Conservation (phyloP, 2,113 vertebrate genomes). For the Grammomys surdaster region DNA sequence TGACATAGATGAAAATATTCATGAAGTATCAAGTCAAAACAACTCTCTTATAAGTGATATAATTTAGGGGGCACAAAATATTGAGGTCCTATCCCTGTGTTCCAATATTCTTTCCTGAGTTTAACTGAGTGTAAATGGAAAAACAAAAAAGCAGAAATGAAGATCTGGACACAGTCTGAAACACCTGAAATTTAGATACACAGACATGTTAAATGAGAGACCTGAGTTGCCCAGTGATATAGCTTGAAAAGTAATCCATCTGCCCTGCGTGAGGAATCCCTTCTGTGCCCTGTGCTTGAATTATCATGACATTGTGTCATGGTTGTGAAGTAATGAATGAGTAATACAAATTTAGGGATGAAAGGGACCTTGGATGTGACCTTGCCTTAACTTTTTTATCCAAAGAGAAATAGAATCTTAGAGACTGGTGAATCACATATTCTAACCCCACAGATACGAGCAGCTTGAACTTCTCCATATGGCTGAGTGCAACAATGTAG, state of each 20-base stretch:
- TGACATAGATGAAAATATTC: background rate
- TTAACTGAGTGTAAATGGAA: background rate
- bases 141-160: background rate
- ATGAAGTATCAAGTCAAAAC: background rate
- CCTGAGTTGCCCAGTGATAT: background rate
- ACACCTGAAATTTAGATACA: background rate
- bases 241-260: background rate
- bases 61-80: background rate
- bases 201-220: background rate
- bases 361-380: background rate
- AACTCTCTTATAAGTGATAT: background rate
- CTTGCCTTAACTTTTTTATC: background rate
- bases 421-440: background rate
- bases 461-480: background rate
- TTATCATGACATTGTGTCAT: background rate
- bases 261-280: background rate
- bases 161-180: background rate
- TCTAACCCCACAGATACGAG: background rate
- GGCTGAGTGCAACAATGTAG: background rate
- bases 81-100: background rate
- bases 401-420: background rate
- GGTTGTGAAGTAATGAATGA: background rate
- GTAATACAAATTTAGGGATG: background rate
- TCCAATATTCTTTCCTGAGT: background rate
- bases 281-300: background rate